Evolutionary conservation across 2,113 vertebrate species (phyloP).

Genomic region (Stigmatopora nigra): DNA sequence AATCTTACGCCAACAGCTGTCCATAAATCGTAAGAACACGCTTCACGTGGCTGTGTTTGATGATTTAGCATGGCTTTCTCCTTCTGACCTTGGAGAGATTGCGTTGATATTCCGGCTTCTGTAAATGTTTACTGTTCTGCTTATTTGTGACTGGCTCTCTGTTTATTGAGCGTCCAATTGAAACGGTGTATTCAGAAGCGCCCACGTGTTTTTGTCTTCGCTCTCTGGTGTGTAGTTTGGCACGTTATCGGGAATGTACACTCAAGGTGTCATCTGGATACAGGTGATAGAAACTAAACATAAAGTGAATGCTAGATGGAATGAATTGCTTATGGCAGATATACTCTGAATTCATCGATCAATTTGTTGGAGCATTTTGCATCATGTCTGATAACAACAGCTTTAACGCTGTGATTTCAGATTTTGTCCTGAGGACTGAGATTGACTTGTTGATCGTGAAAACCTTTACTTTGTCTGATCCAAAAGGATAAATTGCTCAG

Average conservation of each 20-base stretch:
- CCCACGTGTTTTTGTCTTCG: background rate
- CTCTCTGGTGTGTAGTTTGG: background rate
- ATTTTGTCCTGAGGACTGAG: background rate
- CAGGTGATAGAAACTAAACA: background rate
- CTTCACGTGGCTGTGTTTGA: conserved; percentile 21
- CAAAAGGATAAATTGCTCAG: no score
- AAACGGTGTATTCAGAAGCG: background rate
- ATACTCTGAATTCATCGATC: background rate
- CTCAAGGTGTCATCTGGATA: background rate
- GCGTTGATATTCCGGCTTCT: conserved; percentile 23
- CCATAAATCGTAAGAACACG: conserved; percentile 22
- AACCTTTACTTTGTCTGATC: no score
- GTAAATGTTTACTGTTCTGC: conserved; percentile 31
- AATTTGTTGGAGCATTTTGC: background rate
- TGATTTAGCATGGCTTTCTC: conserved; percentile 29
- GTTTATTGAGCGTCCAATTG: conserved; percentile 10
- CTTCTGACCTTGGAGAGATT: conserved; percentile 53
- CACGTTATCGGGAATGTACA: background rate
- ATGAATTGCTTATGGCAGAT: background rate
- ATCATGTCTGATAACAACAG: background rate
- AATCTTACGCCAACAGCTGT: conserved; percentile 4
- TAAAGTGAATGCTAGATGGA: background rate
- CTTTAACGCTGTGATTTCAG: background rate
- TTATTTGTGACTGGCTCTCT: conserved; percentile 30
- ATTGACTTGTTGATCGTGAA: background rate